Base-by-base conservation (phyloP, 1,140 invertebrate genomes). In the Drosophila kepulauana region DNA sequence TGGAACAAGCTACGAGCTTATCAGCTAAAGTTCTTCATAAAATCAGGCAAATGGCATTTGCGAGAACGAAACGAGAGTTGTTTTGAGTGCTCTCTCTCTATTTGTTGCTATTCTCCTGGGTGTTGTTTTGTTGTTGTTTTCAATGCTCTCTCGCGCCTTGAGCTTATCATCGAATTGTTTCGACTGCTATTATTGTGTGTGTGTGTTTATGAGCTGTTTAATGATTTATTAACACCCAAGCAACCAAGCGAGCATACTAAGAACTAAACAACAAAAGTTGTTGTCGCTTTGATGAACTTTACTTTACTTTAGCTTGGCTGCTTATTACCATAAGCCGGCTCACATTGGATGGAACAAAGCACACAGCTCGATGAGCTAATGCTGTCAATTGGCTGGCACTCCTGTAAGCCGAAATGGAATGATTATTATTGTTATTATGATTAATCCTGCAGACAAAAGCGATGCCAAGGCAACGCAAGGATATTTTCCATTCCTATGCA, bases 1-100 rank as follows among this genome's bases (percentile, higher is more conserved):
- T 49, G 10, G 48, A 49, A 49, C 20, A 15, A 49, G 5, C 20
- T 11, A 25, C n/a, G 13, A 3, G 30, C 69, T 72, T 72, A 72
- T 72, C 69, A 72, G 62, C 46, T 65, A 15, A 41, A 65, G 58
- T 56, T 41, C 15, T 46, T n/a, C 52, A 58, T 54, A 46, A 61
- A 69, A 46, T 28, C 20, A 13, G 20, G 51, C 20, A 61, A 45
- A 64, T 73, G 46, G 48, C 74, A 82, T 57, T n/a, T 15, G 45
- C 10, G 57, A 69, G 67, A 54, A 57, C 10, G 25, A n/a, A 58
- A 59, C 16, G 45, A 48, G 68, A 56, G 65, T 25, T 67, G 76
- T 68, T 46, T 49, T 57, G n/a, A 1, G 11, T 20, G 38, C 59
- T 8, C 13, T 13, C 13, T 13, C 43, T 28, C 57, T 58, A 43